Percentiles rank a stretch among this genome's conserved stretches.
Conservation (phyloP, 2,888 invertebrate genomes). For the Dexiosoma caninum region DNA sequence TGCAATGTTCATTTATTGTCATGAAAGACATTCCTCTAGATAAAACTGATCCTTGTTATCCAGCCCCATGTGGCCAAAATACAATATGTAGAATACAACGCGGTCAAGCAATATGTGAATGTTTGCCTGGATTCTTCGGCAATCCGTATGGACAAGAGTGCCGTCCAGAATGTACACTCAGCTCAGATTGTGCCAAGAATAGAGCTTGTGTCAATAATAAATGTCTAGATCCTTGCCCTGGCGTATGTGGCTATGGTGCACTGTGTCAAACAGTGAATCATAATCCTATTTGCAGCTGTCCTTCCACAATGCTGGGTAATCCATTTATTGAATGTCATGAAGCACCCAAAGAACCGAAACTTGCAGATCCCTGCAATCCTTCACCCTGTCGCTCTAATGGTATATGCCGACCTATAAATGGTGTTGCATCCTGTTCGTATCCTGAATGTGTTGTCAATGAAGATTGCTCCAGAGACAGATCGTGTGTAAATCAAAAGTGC, state of each 20-base stretch:
- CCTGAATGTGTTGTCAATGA: conserved; percentile 93
- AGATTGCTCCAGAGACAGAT: conserved; percentile 89
- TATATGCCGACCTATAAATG: conserved; percentile 85
- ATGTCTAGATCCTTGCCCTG: conserved; percentile 88
- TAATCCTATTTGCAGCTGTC: conserved; percentile 90
- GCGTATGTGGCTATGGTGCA: conserved; percentile 87
- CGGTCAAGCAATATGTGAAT: conserved; percentile 84
- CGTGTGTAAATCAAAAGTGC: conserved; percentile 90
- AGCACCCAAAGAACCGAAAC: conserved; percentile 72
- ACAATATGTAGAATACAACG: conserved; percentile 82
- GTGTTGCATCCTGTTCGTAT: conserved; percentile 86
- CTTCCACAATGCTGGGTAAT: conserved; percentile 85
- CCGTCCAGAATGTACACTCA: conserved; percentile 89
- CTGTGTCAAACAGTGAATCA: conserved; percentile 89
- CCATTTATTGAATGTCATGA: conserved; percentile 85
- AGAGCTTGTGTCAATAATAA: conserved; percentile 88
- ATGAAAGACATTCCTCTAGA: conserved; percentile 67
- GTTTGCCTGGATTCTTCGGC: conserved; percentile 86
- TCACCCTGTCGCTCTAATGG: conserved; percentile 91
- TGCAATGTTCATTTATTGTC: conserved; percentile 78
- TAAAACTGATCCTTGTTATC: conserved; percentile 80
- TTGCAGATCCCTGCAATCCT: conserved; percentile 87
- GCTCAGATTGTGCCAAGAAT: conserved; percentile 87
- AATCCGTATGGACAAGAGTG: conserved; percentile 84
- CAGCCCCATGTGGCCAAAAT: conserved; percentile 88